These are phyloP conservation scores for Chlorospingus flavigularis DNA, from an alignment of 2,797 vertebrate species.

Conservation along the genomic window DNA sequence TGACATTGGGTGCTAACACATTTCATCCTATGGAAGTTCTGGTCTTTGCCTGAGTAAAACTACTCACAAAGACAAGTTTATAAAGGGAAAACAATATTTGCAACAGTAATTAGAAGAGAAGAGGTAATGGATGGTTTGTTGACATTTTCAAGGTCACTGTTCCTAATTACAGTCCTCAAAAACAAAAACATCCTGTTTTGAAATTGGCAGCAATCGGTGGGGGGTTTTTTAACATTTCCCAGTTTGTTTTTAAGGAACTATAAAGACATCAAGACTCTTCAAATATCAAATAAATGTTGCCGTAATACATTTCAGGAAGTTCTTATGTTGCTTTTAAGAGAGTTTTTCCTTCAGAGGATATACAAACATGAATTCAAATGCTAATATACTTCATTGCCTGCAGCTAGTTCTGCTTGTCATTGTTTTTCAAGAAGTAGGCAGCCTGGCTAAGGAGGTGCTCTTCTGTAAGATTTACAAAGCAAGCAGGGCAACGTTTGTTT, in stretches of 20 bases:
- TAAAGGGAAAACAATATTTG: constrained; percentile 11
- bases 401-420: constrained; percentile 31
- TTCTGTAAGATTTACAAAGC: neutral
- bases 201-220: neutral
- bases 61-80: neutral
- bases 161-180: constrained; percentile 30
- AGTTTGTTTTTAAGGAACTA: constrained; percentile 13
- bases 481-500: neutral
- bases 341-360: neutral
- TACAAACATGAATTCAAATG: constrained; percentile 33
- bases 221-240: neutral
- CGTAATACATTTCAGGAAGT: constrained; percentile 11
- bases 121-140: constrained; percentile 5
- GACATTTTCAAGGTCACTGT: constrained; percentile 31
- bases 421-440: neutral
- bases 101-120: constrained; percentile 1
- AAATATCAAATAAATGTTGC: neutral
- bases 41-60: neutral
- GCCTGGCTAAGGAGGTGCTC: neutral
- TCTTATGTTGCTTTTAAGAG: constrained; percentile 20
- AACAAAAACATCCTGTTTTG: constrained; percentile 56
- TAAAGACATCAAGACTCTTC: neutral
- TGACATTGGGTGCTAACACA: neutral
- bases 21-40: neutral
- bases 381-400: constrained; percentile 20